A percentile compares a stretch with the other conserved stretches of the same genome.
Conservation (phyloP, 2,797 vertebrate species). For the Poecile montanus region DNA sequence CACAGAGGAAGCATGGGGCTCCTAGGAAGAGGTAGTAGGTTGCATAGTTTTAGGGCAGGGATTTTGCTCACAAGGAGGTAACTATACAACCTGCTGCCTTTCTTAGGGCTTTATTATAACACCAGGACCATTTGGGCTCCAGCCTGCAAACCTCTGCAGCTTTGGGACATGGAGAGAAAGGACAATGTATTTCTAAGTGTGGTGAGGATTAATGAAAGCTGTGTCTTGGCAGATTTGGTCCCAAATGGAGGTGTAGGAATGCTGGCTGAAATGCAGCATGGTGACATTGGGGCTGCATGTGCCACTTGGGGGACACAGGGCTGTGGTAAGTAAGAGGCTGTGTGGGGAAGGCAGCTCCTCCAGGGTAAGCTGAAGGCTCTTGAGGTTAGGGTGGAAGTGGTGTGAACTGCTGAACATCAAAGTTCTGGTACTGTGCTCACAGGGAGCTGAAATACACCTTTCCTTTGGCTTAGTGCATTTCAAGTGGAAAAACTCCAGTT, state of each 20-base stretch:
- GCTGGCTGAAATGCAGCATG: not conserved
- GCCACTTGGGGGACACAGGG: not conserved
- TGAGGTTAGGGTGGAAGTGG: not conserved
- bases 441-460: not conserved
- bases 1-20: constrained; percentile 71
- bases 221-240: not conserved
- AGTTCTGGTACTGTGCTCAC: not conserved
- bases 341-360: not conserved
- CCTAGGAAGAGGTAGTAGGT: constrained; percentile 97
- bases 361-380: not conserved
- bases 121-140: constrained; percentile 52
- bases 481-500: not conserved
- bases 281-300: not conserved
- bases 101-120: constrained; percentile 84
- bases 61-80: constrained; percentile 95
- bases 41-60: constrained; percentile 97
- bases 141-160: constrained; percentile 31
- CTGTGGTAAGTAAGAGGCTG: not conserved
- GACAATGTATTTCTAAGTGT: not conserved
- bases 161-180: not conserved
- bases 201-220: not conserved
- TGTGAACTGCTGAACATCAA: fast-evolving
- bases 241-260: not conserved
- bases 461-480: not conserved
- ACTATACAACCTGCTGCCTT: constrained; percentile 99